Evolutionary conservation across 2,113 vertebrate species (phyloP).

Genomic region (Pelecanus crispus): DNA sequence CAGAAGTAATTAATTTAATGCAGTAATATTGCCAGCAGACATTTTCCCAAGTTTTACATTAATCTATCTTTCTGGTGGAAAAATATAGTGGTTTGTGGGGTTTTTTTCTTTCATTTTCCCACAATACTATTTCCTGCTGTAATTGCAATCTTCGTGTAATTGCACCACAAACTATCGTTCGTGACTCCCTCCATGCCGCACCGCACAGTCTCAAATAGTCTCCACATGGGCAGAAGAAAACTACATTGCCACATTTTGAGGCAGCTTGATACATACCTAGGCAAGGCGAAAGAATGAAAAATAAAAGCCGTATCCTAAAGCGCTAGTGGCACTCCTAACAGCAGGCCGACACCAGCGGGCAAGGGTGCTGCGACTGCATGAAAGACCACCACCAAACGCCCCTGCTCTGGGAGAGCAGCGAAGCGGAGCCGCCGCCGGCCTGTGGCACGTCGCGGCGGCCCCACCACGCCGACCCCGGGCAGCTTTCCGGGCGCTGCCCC

Average conservation of each 20-base stretch:
- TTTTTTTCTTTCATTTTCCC: neutral
- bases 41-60: neutral
- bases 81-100: neutral
- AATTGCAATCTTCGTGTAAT: neutral
- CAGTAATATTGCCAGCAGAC: neutral
- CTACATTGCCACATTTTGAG: fast-evolving
- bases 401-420: fast-evolving
- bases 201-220: no score
- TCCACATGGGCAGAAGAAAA: neutral
- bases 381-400: neutral
- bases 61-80: neutral
- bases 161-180: neutral
- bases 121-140: neutral
- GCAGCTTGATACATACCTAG: neutral
- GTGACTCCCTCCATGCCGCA: fast-evolving
- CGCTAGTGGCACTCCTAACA: fast-evolving
- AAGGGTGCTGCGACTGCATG: no score
- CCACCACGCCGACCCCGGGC: fast-evolving
- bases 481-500: fast-evolving
- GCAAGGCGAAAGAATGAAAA: neutral
- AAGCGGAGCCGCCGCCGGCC: fast-evolving
- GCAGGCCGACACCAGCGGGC: fast-evolving
- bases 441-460: fast-evolving
- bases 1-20: neutral
- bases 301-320: neutral